Evolutionary conservation across 2,888 invertebrate species (phyloP).

Genomic region (Netelia virgata): DNA sequence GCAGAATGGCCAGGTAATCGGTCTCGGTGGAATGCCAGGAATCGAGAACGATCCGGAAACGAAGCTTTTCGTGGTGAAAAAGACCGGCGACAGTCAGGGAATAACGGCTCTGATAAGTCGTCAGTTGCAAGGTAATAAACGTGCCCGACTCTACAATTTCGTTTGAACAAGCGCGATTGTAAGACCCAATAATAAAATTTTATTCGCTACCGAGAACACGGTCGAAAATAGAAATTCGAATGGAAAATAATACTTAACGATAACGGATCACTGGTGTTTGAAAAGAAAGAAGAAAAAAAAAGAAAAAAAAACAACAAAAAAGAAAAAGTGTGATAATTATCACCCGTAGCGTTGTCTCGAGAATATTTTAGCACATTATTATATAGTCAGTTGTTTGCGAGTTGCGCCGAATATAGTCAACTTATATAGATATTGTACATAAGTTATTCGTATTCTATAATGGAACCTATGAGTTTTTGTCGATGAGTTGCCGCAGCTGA

Average conservation of each 20-base stretch:
- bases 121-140: slow-evolving; percentile 90
- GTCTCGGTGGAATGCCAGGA: slow-evolving; percentile 77
- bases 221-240: slow-evolving; percentile 2
- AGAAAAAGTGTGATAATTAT: slow-evolving; percentile 32
- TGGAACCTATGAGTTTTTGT: slow-evolving; percentile 35
- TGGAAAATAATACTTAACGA: background rate
- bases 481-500: slow-evolving; percentile 57
- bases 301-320: background rate
- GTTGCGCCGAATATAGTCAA: slow-evolving; percentile 27
- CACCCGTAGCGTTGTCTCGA: slow-evolving; percentile 48
- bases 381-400: slow-evolving; percentile 23
- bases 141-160: background rate
- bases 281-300: too few species aligned
- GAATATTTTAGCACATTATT: slow-evolving; percentile 45
- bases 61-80: slow-evolving; percentile 91
- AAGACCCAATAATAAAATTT: background rate
- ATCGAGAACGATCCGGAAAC: slow-evolving; percentile 88
- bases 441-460: slow-evolving; percentile 41
- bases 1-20: slow-evolving; percentile 89
- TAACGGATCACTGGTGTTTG: background rate
- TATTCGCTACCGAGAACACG: too few species aligned
- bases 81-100: slow-evolving; percentile 91
- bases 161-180: background rate
- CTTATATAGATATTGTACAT: slow-evolving; percentile 55
- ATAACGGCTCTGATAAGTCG: slow-evolving; percentile 92